These are phyloP conservation scores for Quadroppia sp. DNA, from an alignment of 2,888 invertebrate genomes.

Conservation along the genomic window DNA sequence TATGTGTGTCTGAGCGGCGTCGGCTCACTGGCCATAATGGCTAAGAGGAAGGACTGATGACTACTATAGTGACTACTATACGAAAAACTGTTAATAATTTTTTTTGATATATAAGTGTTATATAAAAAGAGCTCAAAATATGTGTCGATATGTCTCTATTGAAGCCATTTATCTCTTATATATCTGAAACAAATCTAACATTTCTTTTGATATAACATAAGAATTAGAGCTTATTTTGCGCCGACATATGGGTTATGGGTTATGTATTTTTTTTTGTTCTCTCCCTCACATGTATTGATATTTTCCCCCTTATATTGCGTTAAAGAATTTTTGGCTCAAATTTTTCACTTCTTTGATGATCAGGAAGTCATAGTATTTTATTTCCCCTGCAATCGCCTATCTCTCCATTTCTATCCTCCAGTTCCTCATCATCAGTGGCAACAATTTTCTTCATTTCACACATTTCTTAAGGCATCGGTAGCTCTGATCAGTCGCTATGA, in stretches of 20 bases:
- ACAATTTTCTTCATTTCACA: not conserved
- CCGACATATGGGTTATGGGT: not conserved
- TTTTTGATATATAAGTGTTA: too few species aligned
- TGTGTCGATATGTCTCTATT: conserved; percentile 1
- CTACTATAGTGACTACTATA: too few species aligned
- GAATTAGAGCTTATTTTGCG: not conserved
- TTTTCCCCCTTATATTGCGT: not conserved
- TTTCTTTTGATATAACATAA: not conserved
- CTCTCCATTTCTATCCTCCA: too few species aligned
- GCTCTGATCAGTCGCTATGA: not conserved
- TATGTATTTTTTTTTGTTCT: not conserved
- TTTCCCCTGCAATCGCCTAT: not conserved
- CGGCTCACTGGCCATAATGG: not conserved
- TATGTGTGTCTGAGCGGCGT: not conserved
- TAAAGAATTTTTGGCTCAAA: not conserved
- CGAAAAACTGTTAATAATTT: too few species aligned
- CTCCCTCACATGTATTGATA: not conserved
- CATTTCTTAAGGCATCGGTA: not conserved
- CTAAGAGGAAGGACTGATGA: not conserved
- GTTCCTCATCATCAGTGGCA: too few species aligned
- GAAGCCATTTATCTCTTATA: not conserved
- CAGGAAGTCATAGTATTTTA: conserved; percentile 7
- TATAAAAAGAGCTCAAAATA: not conserved
- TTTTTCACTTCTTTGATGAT: not conserved
- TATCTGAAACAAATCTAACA: not conserved